These are phyloP conservation scores for Ia io DNA, from an alignment of 2,113 vertebrate species.

Conservation along the genomic window DNA sequence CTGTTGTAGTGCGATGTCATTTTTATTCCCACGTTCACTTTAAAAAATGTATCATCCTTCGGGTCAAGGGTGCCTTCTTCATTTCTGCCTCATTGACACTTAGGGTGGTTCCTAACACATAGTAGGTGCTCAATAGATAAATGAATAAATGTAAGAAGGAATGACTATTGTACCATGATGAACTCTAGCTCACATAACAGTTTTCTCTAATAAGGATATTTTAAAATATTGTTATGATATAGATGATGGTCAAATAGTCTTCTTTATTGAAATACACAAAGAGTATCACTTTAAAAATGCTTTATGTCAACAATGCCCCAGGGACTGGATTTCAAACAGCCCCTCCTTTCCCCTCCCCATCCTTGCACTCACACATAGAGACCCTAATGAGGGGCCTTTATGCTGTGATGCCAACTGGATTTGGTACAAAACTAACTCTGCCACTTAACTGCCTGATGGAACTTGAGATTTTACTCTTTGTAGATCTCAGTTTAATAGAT, in stretches of 20 bases:
- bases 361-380: neutral
- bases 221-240: neutral
- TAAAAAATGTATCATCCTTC: neutral
- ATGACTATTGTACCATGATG: neutral
- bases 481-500: neutral
- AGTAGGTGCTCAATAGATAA: neutral
- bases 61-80: neutral
- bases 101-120: neutral
- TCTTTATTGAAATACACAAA: neutral
- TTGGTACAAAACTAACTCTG: neutral
- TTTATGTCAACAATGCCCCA: neutral
- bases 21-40: neutral
- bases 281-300: neutral
- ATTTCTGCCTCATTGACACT: neutral
- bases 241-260: neutral
- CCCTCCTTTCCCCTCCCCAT: neutral
- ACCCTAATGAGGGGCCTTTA: neutral
- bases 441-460: neutral
- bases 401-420: neutral
- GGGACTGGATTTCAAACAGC: neutral
- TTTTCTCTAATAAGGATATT: neutral
- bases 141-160: neutral
- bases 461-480: neutral
- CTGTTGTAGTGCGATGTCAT: no score
- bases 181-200: neutral